Base-by-base conservation (phyloP, 2,113 vertebrate species). In the Pangasianodon hypophthalmus region DNA sequence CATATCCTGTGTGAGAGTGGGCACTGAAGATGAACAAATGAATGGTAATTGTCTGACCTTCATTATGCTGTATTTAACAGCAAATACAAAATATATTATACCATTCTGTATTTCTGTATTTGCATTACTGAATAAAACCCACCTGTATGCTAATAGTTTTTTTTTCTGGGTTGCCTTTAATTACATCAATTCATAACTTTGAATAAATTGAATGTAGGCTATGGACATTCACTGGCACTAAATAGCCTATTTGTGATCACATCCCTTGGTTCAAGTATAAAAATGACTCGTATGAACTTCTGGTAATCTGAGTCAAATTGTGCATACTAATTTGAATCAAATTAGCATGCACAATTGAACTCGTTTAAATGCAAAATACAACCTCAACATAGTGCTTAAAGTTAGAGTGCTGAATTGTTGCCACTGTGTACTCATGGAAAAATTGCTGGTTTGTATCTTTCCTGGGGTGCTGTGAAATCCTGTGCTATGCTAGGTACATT, bases 271-370 rank as follows among this genome's bases (percentile, higher is more conserved):
- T 69, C 1, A 37, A 75, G 0, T 44, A 7, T 41, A 44, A 18
- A 41, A 16, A 16, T 19, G 50, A 32, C n/a, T 46, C 4, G 9
- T 71, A 80, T 21, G 11, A n/a, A 81, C 2, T 56, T 37, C 50
- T 83, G 8, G 32, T 13, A 50, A 79, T 24, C 54, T 6, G 8
- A 41, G 81, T 41, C 54, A 83, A 58, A 13, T 41, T 41, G 54
- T 41, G 54, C 24, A 41, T 60, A 26, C 19, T 84, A 54, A 60
- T 84, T 84, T 84, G 56, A 84, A 26, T 84, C 6, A 84, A 84
- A 84, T 62, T 46, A 44, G 19, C 54, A 62, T 58, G 52, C 54
- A 58, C 19, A 11, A 21, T 83, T 60, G 5, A 44, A 44, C 5
- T 29, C 1, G 4, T 46, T 29, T 84, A 84, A 29, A 84, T 46